Evolutionary conservation across 1,140 invertebrate species (phyloP).

Genomic region (Magallana angulata): DNA sequence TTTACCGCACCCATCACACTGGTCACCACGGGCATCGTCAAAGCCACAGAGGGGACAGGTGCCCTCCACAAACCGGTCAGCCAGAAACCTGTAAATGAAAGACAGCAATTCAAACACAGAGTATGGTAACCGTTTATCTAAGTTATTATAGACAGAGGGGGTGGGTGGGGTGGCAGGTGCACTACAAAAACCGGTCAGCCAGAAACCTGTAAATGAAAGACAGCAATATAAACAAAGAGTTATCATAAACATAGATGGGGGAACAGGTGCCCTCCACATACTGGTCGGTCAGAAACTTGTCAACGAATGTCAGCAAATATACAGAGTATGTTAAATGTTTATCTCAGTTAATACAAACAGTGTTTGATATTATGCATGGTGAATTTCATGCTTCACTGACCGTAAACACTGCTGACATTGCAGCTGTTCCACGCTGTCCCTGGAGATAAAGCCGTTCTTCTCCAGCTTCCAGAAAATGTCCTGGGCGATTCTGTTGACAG

Average conservation of each 20-base stretch:
- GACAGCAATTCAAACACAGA: not conserved
- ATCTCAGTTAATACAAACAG: too few relatives aligned
- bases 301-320: not conserved
- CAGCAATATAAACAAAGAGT: not conserved
- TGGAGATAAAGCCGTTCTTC: conserved; percentile 90
- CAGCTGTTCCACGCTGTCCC: conserved; percentile 93
- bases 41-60: conserved; percentile 96
- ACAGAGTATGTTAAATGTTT: not conserved
- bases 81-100: conserved; percentile 81
- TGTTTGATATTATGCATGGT: too few relatives aligned
- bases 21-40: conserved; percentile 97
- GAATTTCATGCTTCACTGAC: conserved; percentile 75
- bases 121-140: not conserved
- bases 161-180: conserved; percentile 90
- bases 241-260: conserved; percentile 73
- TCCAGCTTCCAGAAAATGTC: conserved; percentile 92
- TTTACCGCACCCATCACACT: conserved; percentile 98
- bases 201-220: conserved; percentile 81
- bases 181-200: conserved; percentile 95
- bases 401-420: conserved; percentile 93
- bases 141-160: too few relatives aligned
- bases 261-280: conserved; percentile 99
- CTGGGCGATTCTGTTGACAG: conserved; percentile 85
- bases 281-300: conserved; percentile 86
- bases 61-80: conserved; percentile 97